Conservation (phyloP, 2,888 invertebrate species). For the Creontiades dilutus region DNA sequence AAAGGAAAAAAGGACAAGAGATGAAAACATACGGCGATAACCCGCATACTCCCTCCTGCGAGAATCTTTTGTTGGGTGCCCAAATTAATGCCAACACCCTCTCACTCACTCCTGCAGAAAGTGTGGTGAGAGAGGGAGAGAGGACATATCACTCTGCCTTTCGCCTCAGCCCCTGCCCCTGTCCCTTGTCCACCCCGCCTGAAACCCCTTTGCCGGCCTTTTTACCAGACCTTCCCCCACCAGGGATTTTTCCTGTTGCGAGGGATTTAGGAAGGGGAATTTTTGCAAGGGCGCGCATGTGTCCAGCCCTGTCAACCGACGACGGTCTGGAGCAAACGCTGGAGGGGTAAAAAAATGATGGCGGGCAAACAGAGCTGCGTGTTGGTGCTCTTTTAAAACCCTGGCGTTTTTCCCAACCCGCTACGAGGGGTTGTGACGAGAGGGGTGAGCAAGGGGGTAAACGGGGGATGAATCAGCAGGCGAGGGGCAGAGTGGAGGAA, state of each 20-base stretch:
- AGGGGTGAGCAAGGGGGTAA: not conserved
- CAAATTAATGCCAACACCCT: constrained; percentile 21
- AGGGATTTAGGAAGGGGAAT: constrained; percentile 57
- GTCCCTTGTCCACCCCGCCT: too few relatives aligned
- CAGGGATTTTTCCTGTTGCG: constrained; percentile 16
- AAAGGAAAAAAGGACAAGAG: not conserved
- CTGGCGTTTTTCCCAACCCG: constrained; percentile 38
- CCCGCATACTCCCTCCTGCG: not conserved
- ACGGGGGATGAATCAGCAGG: not conserved
- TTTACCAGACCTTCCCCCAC: constrained; percentile 37
- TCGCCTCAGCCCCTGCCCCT: not conserved
- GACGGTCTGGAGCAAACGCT: constrained; percentile 3
- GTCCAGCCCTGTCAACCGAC: constrained; percentile 46
- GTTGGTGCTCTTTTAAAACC: constrained; percentile 45
- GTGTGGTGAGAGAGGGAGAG: not conserved
- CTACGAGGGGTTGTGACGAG: constrained; percentile 7
- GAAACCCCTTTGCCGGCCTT: not conserved
- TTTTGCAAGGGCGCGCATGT: constrained; percentile 60
- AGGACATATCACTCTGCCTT: not conserved
- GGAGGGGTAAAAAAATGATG: constrained; percentile 26
- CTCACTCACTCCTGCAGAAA: not conserved
- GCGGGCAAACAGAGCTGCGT: constrained; percentile 31
- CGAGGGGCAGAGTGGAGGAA: constrained; percentile 15
- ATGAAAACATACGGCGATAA: constrained; percentile 7
- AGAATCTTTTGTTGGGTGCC: not conserved